Evolutionary conservation across 2,888 invertebrate species (phyloP), one percentile per base, ranked within the genome.

Genomic region (Eupithecia exiguata): DNA sequence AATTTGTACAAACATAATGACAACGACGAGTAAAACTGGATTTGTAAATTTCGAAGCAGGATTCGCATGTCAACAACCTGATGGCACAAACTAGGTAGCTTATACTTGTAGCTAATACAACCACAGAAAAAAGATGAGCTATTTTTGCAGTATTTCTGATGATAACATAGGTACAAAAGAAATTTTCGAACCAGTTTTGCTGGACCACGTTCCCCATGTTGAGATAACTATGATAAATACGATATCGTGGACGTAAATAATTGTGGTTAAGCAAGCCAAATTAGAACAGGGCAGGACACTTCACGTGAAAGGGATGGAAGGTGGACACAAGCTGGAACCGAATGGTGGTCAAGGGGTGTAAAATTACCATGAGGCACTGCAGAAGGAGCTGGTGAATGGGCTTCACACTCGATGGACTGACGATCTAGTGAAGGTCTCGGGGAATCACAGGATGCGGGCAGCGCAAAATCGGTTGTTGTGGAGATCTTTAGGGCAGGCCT

Each of bases 41-140:
- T 53, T 53, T 53, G 10, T 21, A 10, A n/a, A 49, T 49, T 10
- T 53, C 21, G n/a, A 53, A 21, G n/a, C 21, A 36, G 43, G 53
- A 62, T 74, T 67, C 2, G 18, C 35, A 53, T 68, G 46, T 25
- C 30, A 35, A 46, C 7, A 49, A 70, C 36, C 63, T 70, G 53
- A 71, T 12, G 36, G 36, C 30, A 61, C 30, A 21, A 21, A 53
- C 10, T 21, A 10, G n/a, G 53, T 49, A 40, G 3, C 12, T 46
- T n/a, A n/a, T 49, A 18, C 6, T 46, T 46, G 18, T 49, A 49
- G 49, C n/a, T n/a, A 49, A 49, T n/a, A 49, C n/a, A 49, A 49
- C 3, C 1, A 10, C 53, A 53, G 10, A 53, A 53, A 21, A 49
- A 21, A 49, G 1, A 49, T 2, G 1, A 10, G 21, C 9, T n/a